Evolutionary conservation across 2,797 vertebrate species (phyloP), one percentile per base, ranked within the genome.

Genomic region (Cephalopachus bancanus): DNA sequence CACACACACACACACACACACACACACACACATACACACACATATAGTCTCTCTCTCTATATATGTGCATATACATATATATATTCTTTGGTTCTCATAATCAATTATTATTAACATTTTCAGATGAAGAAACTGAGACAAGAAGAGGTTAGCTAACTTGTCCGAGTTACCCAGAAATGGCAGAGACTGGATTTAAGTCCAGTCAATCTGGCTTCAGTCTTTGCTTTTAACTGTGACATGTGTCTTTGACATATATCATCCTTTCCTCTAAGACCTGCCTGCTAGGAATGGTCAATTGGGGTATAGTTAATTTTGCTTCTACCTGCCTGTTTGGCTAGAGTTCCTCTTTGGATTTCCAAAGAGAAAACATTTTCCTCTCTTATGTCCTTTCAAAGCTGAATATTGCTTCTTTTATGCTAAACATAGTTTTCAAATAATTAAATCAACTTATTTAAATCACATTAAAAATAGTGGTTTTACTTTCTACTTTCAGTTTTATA

Each of bases 361-460:
- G 79, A 65, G 69, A 22, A 81, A 90, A 72, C 19, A 5, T 60
- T 53, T 67, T 84, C 72, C 22, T 84, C 15, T 83, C 59, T 92
- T 92, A 57, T 84, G 28, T 87, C 30, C 11, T 94, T 93, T 92
- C 5, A 88, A 44, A 17, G 37, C 11, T 44, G 17, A 92, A 37
- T 49, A 57, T 22, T 80, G 51, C 88, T 17, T 26, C 19, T 57
- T 89, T 79, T 55, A 76, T 78, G 80, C 80, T n/a, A 72, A 78
- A 81, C 4, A 84, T 88, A 53, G 26, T 37, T 78, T 94, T 75
- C 62, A 92, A 69, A 44, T 55, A 88, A 86, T 55, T 92, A 83
- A 88, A 74, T 88, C 37, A 92, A 65, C 2, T 69, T 65, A 80
- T 95, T 88, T 75, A 91, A 94, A 69, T 83, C 71, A 51, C 9